Evolutionary conservation across 2,113 vertebrate genomes (phyloP).

Genomic region (Ailuropoda melanoleuca): DNA sequence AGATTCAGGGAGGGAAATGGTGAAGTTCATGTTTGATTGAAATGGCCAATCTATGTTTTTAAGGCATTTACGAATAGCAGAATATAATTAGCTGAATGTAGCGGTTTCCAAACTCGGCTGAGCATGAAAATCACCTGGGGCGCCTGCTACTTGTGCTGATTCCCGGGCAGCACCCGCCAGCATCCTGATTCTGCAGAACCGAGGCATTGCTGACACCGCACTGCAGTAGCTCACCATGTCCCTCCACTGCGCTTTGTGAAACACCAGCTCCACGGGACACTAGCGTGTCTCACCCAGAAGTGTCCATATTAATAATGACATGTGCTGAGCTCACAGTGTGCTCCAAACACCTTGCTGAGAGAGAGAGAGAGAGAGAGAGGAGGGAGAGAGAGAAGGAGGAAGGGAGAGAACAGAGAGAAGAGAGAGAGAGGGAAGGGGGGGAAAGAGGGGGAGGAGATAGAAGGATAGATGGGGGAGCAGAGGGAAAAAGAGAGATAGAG

Average conservation of each 20-base stretch:
- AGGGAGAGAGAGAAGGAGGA: not conserved
- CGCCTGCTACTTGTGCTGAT: not conserved
- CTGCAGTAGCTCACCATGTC: not conserved
- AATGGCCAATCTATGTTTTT: slow-evolving; percentile 22
- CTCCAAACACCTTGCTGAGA: not conserved
- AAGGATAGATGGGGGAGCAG: no score
- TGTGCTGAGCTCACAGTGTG: not conserved
- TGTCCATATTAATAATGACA: not conserved
- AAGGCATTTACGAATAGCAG: slow-evolving; percentile 23
- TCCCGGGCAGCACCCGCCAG: not conserved
- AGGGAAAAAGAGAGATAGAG: not conserved
- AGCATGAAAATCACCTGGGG: not conserved
- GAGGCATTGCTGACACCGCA: not conserved
- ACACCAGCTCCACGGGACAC: not conserved
- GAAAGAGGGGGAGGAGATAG: not conserved
- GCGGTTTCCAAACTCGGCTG: not conserved
- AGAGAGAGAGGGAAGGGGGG: not conserved
- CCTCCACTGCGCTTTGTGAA: not conserved
- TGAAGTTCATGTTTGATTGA: not conserved
- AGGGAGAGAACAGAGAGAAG: not conserved
- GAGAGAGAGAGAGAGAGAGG: not conserved
- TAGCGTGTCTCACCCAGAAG: not conserved
- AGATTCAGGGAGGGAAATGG: not conserved
- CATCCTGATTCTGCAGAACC: not conserved
- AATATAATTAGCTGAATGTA: slow-evolving; percentile 42